These are phyloP conservation scores for Myotis lucifugus DNA, from an alignment of 2,113 vertebrate species.

Conservation along the genomic window DNA sequence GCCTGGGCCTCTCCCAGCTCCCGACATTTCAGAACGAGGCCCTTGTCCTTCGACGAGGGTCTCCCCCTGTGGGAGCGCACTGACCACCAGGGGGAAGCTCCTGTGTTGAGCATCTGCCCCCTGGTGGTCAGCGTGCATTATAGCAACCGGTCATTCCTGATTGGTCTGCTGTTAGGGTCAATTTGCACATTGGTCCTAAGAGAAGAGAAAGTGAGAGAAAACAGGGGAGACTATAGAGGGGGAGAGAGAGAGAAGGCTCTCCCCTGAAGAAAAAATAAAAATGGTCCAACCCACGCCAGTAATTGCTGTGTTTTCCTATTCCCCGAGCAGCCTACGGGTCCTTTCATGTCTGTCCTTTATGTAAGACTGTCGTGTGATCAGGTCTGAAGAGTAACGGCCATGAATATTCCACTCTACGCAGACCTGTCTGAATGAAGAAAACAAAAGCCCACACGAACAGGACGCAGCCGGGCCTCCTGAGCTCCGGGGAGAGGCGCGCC, in stretches of 20 bases:
- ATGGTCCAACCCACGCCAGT: slow-evolving; percentile 18
- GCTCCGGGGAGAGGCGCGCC: slow-evolving; percentile 61
- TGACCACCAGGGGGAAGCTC: too few species aligned
- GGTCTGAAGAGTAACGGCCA: slow-evolving; percentile 19
- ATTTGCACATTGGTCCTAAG: neutral
- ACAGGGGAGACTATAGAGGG: too few species aligned
- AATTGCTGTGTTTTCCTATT: slow-evolving; percentile 56
- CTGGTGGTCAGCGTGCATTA: too few species aligned
- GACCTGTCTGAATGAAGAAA: slow-evolving; percentile 48
- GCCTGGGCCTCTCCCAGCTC: too few species aligned
- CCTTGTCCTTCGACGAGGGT: too few species aligned
- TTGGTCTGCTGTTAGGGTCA: too few species aligned
- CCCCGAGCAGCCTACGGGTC: slow-evolving; percentile 48
- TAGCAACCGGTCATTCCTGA: too few species aligned
- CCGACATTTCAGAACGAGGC: too few species aligned
- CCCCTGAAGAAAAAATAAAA: slow-evolving; percentile 39
- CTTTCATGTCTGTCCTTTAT: slow-evolving; percentile 45
- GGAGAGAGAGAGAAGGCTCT: neutral
- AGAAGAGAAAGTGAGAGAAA: neutral
- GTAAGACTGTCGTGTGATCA: slow-evolving; percentile 26
- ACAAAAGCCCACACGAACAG: neutral
- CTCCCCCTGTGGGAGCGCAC: too few species aligned
- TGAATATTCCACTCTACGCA: slow-evolving; percentile 40
- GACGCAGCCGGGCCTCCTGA: slow-evolving; percentile 66
- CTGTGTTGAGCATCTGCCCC: too few species aligned